Conservation (phyloP, 2,113 vertebrate genomes). For the Pygoscelis adeliae region DNA sequence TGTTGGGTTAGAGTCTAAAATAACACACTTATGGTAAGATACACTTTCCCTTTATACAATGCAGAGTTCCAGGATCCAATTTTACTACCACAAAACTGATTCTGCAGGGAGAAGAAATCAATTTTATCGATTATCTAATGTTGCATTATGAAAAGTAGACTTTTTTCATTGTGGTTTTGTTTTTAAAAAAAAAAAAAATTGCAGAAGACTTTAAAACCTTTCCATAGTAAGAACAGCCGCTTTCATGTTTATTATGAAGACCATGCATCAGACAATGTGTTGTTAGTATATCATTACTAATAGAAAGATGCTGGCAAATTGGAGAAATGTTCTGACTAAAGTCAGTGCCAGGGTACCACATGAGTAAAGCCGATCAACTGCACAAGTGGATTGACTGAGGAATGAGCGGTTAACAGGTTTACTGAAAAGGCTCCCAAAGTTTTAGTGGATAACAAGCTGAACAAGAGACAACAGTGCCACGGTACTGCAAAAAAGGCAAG, state of each 20-base stretch:
- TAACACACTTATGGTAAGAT: not conserved
- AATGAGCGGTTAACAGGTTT: not conserved
- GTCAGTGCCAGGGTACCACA: not conserved
- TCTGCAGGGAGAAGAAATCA: not conserved
- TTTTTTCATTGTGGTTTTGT: not conserved
- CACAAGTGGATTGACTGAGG: not conserved
- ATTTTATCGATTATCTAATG: not conserved
- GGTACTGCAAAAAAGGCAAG: not conserved
- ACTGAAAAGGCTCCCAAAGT: not conserved
- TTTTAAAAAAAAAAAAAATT: no score
- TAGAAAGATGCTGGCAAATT: not conserved
- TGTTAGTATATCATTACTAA: not conserved
- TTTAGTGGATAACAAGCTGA: not conserved
- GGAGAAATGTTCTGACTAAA: not conserved
- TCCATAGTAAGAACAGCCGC: not conserved
- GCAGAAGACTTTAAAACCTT: not conserved
- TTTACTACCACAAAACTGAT: not conserved
- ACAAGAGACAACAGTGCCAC: not conserved
- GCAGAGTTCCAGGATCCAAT: not conserved
- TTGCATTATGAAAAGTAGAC: not conserved
- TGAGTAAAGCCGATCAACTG: rapidly evolving
- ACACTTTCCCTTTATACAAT: not conserved
- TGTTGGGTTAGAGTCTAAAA: not conserved
- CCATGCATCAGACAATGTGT: not conserved
- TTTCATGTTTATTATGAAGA: not conserved